Evolutionary conservation across 1,140 invertebrate genomes (phyloP), one percentile per base, ranked within the genome.

Genomic region (Cydia fagiglandana): DNA sequence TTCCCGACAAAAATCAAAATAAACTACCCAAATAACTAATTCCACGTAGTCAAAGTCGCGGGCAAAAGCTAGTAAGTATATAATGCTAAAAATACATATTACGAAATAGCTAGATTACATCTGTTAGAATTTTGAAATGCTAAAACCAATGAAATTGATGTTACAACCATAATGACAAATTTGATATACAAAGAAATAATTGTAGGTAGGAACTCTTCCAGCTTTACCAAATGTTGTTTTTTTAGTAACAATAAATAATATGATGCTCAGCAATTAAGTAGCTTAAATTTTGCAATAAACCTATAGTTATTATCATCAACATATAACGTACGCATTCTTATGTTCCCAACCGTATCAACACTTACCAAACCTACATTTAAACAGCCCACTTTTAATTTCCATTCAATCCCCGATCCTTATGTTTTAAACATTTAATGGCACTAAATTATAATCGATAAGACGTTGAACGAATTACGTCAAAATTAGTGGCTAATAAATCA

Each of bases 281-380:
- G n/a, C n/a, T 64, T 64, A 64, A n/a, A n/a, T 64, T n/a, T 28
- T 17, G 20, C 12, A 17, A 7, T 7, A 64, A 28, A 13, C 61
- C 28, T 64, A 30, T 28, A 64, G 28, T 30, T 64, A 5, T 47
- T 61, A 61, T 53, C 17, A 61, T 61, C 24, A 24, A 61, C n/a
- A 56, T 61, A 10, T 61, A 61, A 61, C 17, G n/a, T n/a, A 61
- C 12, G 12, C n/a, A n/a, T n/a, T 61, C 56, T n/a, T 17, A 24
- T 17, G 20, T 61, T 61, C 56, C 15, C 56, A 7, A 10, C 20
- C 9, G 20, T 61, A 61, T 24, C 6, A n/a, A 24, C 20, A 61
- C 86, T 86, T 76, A 76, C 61, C 76, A 90, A 88, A 83, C 83
- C 77, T 81, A 83, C 85, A 89, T 86, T 90, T 41, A 70, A 45